phyloP scores from a whole-genome alignment of 2,113 vertebrate species.

The Dinomys branickii region DNA sequence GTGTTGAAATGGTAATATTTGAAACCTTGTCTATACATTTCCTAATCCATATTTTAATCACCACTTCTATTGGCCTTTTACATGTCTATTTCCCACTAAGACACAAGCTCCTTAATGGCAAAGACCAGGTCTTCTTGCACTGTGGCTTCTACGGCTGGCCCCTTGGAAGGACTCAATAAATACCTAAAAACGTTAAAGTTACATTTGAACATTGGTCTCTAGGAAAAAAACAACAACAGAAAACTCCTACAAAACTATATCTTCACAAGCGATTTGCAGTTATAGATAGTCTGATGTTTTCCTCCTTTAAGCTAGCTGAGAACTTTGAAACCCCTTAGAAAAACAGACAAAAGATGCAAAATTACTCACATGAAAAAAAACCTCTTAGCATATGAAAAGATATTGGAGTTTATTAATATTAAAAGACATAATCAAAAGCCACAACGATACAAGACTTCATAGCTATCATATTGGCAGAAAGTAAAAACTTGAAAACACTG shows the following conservation, averaged over 20 bases:
- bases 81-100: background rate
- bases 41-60: background rate
- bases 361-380: background rate
- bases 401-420: background rate
- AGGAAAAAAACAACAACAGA: background rate
- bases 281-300: background rate
- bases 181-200: slow-evolving; percentile 34
- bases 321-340: background rate
- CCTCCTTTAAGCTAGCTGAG: background rate
- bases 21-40: background rate
- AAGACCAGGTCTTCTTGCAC: background rate
- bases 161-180: background rate
- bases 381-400: background rate
- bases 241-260: background rate
- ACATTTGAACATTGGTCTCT: background rate
- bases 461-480: background rate
- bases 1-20: background rate
- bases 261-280: background rate
- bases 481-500: background rate
- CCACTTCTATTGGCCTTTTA: background rate
- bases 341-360: background rate
- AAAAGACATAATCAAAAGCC: background rate
- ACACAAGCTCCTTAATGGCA: background rate
- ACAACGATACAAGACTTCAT: background rate
- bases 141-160: background rate